Evolutionary conservation across 2,797 vertebrate genomes (phyloP).

Genomic region (Eulemur albifrons): DNA sequence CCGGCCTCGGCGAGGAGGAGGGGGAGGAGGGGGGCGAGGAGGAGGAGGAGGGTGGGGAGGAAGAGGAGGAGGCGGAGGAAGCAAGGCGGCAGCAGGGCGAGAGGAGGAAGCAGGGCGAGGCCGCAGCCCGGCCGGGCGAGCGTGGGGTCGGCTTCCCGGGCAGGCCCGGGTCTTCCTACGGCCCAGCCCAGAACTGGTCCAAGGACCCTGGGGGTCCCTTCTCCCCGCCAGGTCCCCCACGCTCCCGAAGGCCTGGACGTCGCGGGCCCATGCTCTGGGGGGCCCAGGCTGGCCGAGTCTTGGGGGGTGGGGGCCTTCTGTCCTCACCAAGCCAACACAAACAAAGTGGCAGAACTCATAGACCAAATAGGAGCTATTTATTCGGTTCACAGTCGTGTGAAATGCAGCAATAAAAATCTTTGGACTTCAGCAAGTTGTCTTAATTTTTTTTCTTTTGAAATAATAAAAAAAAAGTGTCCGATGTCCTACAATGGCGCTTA

Average conservation of each 20-base stretch:
- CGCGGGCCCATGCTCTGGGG: neutral
- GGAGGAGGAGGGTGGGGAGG: no score
- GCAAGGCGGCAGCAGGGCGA: accelerated
- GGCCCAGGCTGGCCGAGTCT: neutral
- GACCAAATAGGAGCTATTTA: conserved; percentile 93
- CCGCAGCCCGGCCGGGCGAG: neutral
- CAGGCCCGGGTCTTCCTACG: neutral
- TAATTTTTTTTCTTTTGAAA: conserved; percentile 85
- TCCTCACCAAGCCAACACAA: conserved; percentile 75
- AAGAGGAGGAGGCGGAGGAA: neutral
- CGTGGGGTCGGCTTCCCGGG: neutral
- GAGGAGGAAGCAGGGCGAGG: neutral
- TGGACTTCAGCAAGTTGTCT: conserved; percentile 95
- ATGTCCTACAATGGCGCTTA: conserved; percentile 87
- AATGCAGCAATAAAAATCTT: conserved; percentile 99
- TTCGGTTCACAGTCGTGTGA: conserved; percentile 97
- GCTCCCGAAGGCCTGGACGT: neutral
- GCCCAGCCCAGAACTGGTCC: neutral
- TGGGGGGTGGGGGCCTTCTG: neutral
- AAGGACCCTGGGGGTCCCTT: neutral
- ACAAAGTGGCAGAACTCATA: conserved; percentile 87
- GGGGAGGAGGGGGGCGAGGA: neutral
- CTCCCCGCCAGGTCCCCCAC: neutral
- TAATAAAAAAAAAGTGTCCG: conserved; percentile 86
- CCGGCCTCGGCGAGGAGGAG: accelerated